phyloP scores from a whole-genome alignment of 1,140 invertebrate genomes.

The Anadara kagoshimensis region DNA sequence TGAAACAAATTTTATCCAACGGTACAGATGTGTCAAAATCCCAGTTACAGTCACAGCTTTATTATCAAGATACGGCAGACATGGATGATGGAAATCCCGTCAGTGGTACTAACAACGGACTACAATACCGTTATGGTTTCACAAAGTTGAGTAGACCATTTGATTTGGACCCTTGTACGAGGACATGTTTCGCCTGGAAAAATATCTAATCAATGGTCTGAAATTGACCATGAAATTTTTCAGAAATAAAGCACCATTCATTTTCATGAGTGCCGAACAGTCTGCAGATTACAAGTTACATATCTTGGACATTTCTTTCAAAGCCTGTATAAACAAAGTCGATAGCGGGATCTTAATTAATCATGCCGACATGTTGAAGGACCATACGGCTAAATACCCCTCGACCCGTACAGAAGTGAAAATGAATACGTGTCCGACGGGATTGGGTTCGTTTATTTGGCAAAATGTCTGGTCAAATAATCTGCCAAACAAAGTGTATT shows the following conservation, averaged over 20 bases:
- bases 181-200: constrained; percentile 13
- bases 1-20: constrained; percentile 20
- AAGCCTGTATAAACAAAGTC: constrained; percentile 15
- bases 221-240: constrained; percentile 13
- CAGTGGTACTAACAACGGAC: constrained; percentile 14
- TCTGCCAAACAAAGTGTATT: constrained; percentile 17
- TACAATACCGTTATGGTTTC: constrained; percentile 8
- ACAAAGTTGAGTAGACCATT: constrained; percentile 10
- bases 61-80: constrained; percentile 3
- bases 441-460: constrained; percentile 34
- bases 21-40: constrained; percentile 8
- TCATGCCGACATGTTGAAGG: constrained; percentile 23
- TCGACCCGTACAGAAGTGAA: constrained; percentile 29
- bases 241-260: constrained; percentile 13
- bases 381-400: constrained; percentile 18
- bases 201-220: constrained; percentile 27
- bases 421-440: constrained; percentile 28
- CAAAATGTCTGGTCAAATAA: constrained; percentile 25
- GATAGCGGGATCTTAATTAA: constrained; percentile 26
- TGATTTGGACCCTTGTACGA: constrained; percentile 16
- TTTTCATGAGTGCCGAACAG: constrained; percentile 12
- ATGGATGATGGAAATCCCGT: constrained; percentile 15
- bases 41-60: constrained; percentile 19
- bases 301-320: constrained; percentile 20
- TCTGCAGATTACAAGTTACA: constrained; percentile 18